Conservation (phyloP, 2,888 invertebrate species). For the Ligdia adustata region DNA sequence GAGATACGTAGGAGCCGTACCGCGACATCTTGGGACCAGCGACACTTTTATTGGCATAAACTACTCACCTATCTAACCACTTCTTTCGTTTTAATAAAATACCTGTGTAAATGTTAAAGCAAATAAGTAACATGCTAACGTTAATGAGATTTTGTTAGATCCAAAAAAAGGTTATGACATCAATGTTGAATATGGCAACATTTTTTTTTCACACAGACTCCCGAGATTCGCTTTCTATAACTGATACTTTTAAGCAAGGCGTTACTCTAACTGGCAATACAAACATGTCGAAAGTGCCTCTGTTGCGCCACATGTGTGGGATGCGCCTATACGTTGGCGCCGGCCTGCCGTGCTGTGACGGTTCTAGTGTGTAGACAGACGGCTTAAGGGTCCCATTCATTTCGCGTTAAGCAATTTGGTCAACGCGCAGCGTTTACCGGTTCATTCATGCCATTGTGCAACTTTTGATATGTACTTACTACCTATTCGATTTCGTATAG, state of each 20-base stretch:
- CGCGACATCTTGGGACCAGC: slow-evolving; percentile 57
- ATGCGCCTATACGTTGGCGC: slow-evolving; percentile 77
- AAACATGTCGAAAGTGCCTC: slow-evolving; percentile 81
- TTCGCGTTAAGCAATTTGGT: slow-evolving; percentile 80
- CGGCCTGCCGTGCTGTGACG: slow-evolving; percentile 51
- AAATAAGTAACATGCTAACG: slow-evolving; percentile 40
- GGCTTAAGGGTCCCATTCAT: slow-evolving; percentile 78
- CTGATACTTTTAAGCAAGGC: slow-evolving; percentile 66
- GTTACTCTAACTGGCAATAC: slow-evolving; percentile 67
- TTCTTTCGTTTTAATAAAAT: slow-evolving; percentile 35
- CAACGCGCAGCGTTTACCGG: slow-evolving; percentile 73
- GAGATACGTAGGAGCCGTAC: slow-evolving; percentile 61
- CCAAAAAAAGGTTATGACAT: slow-evolving; percentile 49
- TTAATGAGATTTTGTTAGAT: slow-evolving; percentile 43
- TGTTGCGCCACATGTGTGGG: slow-evolving; percentile 81
- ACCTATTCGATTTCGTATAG: slow-evolving; percentile 48
- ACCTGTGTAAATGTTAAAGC: slow-evolving; percentile 33
- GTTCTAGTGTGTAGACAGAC: slow-evolving; percentile 60
- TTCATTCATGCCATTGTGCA: slow-evolving; percentile 76
- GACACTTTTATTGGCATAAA: slow-evolving; percentile 50
- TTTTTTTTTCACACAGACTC: slow-evolving; percentile 48
- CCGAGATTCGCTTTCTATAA: slow-evolving; percentile 67
- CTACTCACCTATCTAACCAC: slow-evolving; percentile 35
- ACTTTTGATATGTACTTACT: no score
- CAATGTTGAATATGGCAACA: slow-evolving; percentile 43